A percentile compares a stretch with the other conserved stretches of the same genome.
Conservation (phyloP, 2,113 vertebrate species). For the Nematolebias whitei region DNA sequence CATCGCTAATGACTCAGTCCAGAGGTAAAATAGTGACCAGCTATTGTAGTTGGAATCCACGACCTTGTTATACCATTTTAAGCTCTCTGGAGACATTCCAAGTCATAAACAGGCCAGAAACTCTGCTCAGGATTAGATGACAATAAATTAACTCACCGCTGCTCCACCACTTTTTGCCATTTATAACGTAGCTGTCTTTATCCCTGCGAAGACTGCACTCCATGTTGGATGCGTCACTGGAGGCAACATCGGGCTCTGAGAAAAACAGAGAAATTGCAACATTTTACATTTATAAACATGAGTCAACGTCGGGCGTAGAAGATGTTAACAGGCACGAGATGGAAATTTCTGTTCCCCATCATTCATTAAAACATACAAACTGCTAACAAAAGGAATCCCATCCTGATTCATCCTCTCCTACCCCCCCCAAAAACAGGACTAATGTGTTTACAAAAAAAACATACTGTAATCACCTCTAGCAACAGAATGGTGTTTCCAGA, state of each 20-base stretch:
- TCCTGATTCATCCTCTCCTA: too few relatives aligned
- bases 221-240: constrained; percentile 94
- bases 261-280: not conserved
- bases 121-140: constrained; percentile 24
- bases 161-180: constrained; percentile 96
- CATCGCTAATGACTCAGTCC: not conserved
- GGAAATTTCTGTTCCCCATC: too few relatives aligned
- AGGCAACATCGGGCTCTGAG: constrained; percentile 90
- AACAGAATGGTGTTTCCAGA: too few relatives aligned
- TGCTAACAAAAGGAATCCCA: too few relatives aligned
- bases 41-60: not conserved
- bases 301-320: too few relatives aligned
- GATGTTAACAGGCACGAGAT: too few relatives aligned
- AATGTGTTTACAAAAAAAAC: too few relatives aligned
- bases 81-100: not conserved
- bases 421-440: too few relatives aligned
- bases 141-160: too few relatives aligned
- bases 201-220: constrained; percentile 84
- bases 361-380: too few relatives aligned
- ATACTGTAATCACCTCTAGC: too few relatives aligned
- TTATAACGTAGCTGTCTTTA: constrained; percentile 81
- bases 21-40: not conserved
- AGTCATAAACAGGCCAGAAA: not conserved
- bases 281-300: too few relatives aligned
- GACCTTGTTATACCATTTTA: not conserved